Percentiles rank a stretch among this genome's conserved stretches.
phyloP scores from a whole-genome alignment of 2,113 vertebrate species.

The Leucosticte australis region DNA sequence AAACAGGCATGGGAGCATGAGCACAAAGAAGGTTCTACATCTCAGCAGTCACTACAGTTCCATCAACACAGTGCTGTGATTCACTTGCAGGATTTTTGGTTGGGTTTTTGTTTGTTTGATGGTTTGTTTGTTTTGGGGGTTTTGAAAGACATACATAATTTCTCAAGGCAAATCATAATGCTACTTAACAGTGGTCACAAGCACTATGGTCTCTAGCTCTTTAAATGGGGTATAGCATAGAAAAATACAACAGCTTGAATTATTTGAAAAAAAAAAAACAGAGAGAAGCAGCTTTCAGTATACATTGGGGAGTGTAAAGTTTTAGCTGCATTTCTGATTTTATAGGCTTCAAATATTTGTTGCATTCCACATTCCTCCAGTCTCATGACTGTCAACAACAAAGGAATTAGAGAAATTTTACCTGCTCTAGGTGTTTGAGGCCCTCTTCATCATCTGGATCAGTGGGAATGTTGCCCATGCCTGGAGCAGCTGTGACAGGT shows the following conservation, averaged over 20 bases:
- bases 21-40: neutral
- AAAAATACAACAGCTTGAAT: neutral
- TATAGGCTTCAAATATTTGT: neutral
- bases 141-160: neutral
- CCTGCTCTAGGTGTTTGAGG: slow-evolving; percentile 97
- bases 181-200: neutral
- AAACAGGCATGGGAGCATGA: neutral
- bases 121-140: neutral
- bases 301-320: neutral
- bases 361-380: neutral
- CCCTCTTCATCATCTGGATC: slow-evolving; percentile 96
- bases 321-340: neutral
- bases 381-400: neutral
- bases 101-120: neutral
- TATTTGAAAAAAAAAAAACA: neutral
- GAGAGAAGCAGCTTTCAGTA: neutral
- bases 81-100: fast-evolving
- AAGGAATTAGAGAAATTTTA: slow-evolving; percentile 49
- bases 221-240: neutral
- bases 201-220: neutral
- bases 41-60: neutral
- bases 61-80: neutral
- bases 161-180: neutral
- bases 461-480: slow-evolving; percentile 73
- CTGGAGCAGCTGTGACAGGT: slow-evolving; percentile 73